Conservation (phyloP, 2,113 vertebrate species). For the Isichthys henryi region DNA sequence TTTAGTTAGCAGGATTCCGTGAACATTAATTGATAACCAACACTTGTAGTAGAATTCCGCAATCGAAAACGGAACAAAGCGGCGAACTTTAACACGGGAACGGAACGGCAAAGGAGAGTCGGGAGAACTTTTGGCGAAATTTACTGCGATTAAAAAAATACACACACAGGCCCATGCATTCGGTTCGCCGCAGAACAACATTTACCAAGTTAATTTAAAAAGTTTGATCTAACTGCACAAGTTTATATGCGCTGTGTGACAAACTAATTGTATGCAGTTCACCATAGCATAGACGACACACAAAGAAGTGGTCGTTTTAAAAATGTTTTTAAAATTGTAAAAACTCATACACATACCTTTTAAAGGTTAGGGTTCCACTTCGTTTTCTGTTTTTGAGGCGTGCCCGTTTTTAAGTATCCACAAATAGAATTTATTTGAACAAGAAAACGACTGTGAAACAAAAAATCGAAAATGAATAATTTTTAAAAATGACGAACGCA, state of each 20-base stretch:
- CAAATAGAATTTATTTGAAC: slow-evolving; percentile 22
- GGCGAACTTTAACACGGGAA: neutral
- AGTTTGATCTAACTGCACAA: neutral
- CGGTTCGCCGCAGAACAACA: neutral
- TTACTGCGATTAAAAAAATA: neutral
- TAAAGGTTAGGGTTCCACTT: slow-evolving; percentile 16
- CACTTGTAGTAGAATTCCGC: neutral
- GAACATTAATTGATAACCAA: slow-evolving; percentile 17
- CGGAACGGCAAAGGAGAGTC: neutral
- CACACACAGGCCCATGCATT: neutral
- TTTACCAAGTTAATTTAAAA: neutral
- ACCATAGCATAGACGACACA: neutral
- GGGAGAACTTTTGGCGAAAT: neutral
- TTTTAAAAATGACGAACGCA: neutral
- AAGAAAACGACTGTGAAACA: slow-evolving; percentile 2
- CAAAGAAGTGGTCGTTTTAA: neutral
- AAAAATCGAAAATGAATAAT: neutral
- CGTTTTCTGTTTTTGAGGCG: slow-evolving; percentile 21
- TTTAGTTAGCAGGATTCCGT: neutral
- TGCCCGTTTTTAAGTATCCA: slow-evolving; percentile 40
- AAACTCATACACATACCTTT: slow-evolving; percentile 38
- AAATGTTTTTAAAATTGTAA: neutral
- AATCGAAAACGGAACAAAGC: neutral
- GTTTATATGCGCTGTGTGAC: neutral
- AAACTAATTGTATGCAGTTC: neutral